Evolutionary conservation across 92 coral and sea anemone genomes (phyloP).

Genomic region (Porites evermanni): DNA sequence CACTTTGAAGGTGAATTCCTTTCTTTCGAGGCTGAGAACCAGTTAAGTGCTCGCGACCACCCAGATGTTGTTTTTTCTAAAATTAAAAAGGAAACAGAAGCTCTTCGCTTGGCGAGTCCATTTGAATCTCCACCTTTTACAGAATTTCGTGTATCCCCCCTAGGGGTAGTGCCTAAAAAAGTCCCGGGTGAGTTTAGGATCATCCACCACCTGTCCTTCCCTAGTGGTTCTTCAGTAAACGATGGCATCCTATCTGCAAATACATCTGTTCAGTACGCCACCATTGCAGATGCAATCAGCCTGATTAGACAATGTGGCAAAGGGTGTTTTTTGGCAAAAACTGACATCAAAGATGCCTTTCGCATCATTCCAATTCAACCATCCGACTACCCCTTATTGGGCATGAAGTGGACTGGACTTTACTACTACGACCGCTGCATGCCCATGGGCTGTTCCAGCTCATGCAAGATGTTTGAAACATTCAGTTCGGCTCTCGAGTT

Average conservation of each 20-base stretch:
- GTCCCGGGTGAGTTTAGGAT: constrained; percentile 56
- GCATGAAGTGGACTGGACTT: neutral
- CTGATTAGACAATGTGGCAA: neutral
- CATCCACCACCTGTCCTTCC: constrained; percentile 40
- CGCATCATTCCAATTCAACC: neutral
- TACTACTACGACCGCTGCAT: too few species aligned
- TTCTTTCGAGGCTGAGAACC: constrained; percentile 17
- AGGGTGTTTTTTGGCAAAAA: neutral
- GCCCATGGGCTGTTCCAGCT: too few species aligned
- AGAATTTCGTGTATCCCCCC: constrained; percentile 61
- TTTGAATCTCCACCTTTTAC: constrained; percentile 46
- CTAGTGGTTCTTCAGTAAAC: neutral
- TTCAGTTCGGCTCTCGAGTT: neutral
- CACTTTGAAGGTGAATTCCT: constrained; percentile 10
- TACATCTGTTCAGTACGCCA: neutral
- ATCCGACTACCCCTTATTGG: neutral
- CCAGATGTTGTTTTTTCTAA: constrained; percentile 37
- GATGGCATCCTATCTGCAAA: neutral
- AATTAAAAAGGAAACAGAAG: constrained; percentile 28
- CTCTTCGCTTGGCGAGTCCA: constrained; percentile 59
- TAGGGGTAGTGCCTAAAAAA: constrained; percentile 76
- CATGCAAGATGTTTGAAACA: neutral
- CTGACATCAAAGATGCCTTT: neutral
- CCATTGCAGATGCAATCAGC: neutral
- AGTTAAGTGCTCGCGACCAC: neutral